Evolutionary conservation across 2,888 invertebrate genomes (phyloP).

Genomic region (Ectropis crepuscularia): DNA sequence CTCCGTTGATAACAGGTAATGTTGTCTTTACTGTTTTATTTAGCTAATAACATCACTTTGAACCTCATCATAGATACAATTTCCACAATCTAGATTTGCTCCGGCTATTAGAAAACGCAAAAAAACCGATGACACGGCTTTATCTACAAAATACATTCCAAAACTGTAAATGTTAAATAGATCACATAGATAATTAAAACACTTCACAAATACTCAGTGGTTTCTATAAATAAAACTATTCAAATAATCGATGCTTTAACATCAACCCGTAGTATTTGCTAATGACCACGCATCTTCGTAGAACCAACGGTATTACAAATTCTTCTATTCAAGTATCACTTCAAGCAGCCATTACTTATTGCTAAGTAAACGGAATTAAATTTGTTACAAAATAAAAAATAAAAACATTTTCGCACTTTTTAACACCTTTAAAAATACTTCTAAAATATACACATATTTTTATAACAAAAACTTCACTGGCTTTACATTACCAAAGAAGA

Average conservation of each 20-base stretch:
- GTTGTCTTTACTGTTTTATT: too few species aligned
- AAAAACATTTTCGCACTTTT: constrained; percentile 1
- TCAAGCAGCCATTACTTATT: not conserved
- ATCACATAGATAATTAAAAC: not conserved
- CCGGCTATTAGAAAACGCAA: too few species aligned
- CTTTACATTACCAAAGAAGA: not conserved
- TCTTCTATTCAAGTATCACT: constrained; percentile 15
- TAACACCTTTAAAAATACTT: not conserved
- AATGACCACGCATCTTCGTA: constrained; percentile 7
- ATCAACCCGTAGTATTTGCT: constrained; percentile 26
- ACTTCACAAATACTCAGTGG: not conserved
- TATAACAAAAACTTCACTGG: not conserved
- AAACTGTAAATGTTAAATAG: not conserved
- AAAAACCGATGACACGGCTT: too few species aligned
- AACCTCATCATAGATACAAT: too few species aligned
- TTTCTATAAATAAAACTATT: constrained; percentile 4
- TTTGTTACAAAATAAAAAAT: too few species aligned
- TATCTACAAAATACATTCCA: not conserved
- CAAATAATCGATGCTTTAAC: constrained; percentile 33
- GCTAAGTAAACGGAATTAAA: too few species aligned
- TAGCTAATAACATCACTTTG: too few species aligned
- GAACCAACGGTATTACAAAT: constrained; percentile 17
- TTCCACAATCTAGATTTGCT: too few species aligned
- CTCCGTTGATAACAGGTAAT: too few species aligned
- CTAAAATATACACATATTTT: not conserved